phyloP scores from a whole-genome alignment of 1,140 invertebrate species.

The Hydropsyche tenuis region DNA sequence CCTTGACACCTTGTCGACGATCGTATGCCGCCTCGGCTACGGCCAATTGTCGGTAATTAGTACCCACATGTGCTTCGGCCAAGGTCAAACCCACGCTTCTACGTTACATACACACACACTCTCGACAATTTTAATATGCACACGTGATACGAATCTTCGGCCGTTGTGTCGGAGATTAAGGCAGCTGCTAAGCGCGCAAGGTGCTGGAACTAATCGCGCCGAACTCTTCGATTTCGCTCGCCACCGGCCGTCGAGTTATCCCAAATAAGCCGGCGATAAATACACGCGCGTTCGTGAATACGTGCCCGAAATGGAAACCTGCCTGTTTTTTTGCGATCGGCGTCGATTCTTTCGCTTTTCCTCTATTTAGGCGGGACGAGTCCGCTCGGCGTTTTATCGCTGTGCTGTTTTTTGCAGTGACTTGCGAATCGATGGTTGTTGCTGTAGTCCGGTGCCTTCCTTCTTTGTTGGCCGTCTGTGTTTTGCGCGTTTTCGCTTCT shows the following conservation, averaged over 20 bases:
- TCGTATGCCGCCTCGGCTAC: neutral
- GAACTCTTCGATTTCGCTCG: conserved; percentile 20
- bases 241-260: neutral
- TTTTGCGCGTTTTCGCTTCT: too few species aligned
- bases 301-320: conserved; percentile 7
- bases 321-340: too few species aligned
- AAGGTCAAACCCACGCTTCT: conserved; percentile 29
- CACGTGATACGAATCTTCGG: neutral
- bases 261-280: neutral
- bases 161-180: too few species aligned
- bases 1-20: conserved; percentile 24
- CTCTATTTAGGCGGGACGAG: too few species aligned
- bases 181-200: conserved; percentile 17
- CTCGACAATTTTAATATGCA: neutral
- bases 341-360: neutral
- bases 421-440: too few species aligned
- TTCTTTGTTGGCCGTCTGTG: too few species aligned
- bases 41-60: conserved; percentile 33
- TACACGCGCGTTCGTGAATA: neutral
- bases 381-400: too few species aligned
- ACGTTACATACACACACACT: neutral
- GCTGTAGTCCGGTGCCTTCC: too few species aligned
- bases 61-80: conserved; percentile 28
- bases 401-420: too few species aligned
- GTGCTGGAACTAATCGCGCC: conserved; percentile 3